Evolutionary conservation across 2,113 vertebrate genomes (phyloP), one percentile per base, ranked within the genome.

Genomic region (Dryoscopus gambensis): DNA sequence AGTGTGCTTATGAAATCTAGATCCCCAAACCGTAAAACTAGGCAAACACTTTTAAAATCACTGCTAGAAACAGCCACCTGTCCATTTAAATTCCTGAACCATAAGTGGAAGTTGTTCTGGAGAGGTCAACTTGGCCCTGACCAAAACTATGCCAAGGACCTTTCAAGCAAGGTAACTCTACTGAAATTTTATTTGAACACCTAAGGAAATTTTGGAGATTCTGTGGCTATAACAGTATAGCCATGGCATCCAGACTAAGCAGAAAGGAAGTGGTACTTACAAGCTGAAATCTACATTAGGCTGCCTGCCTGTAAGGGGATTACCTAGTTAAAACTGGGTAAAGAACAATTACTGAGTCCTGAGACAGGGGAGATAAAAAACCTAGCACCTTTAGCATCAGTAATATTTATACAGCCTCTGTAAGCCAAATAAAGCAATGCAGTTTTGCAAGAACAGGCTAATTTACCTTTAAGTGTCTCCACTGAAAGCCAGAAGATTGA

Each of bases 1-100:
- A 50, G 3, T 30, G 27, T 52, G 22, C 11, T 57, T 28, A 60
- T 1, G 7, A 75, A 47, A 79, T 52, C 22, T 69, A n/a, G 42
- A 39, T 7, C 18, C 16, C 0, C 0, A 71, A 80, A 47, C 13
- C 15, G 6, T 2, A 6, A 53, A 90, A 35, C 17, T 53, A 33
- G 13, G 7, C 13, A 6, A 31, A 2, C 11, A 20, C 20, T 56
- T 62, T 60, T 75, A 25, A 24, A 62, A 12, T 52, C 33, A 42
- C 42, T 44, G 9, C 24, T 46, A 50, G 39, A 42, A 87, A 44
- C 4, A 76, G 13, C 27, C 7, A 30, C 13, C 53, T 87, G 15
- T 2, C 5, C 19, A 23, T 90, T 71, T 77, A 77, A 84, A 27
- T 35, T 71, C 53, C 47, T 49, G 56, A 79, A 21, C 1, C 8